Conservation (phyloP, 1,140 invertebrate genomes). For the Sweltsa coloradensis region DNA sequence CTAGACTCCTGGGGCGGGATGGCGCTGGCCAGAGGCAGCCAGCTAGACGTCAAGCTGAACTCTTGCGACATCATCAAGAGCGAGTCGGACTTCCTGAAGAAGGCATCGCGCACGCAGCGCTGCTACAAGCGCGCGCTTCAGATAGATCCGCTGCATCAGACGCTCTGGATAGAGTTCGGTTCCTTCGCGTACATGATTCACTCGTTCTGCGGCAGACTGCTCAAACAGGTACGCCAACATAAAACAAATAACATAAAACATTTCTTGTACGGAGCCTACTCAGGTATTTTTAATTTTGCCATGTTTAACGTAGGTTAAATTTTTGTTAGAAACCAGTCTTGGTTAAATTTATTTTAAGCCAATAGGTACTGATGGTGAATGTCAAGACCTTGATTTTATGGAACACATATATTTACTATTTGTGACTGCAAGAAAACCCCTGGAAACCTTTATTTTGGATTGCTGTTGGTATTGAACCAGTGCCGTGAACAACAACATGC, state of each 20-base stretch:
- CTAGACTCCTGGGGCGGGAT: conserved; percentile 88
- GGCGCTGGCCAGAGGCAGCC: conserved; percentile 65
- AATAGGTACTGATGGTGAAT: too few species aligned
- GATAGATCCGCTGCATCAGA: conserved; percentile 52
- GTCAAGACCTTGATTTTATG: too few species aligned
- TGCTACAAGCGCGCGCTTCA: conserved; percentile 69
- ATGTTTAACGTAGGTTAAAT: neutral
- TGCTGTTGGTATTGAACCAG: too few species aligned
- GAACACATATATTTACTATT: too few species aligned
- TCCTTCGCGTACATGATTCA: conserved; percentile 76
- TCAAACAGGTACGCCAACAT: conserved; percentile 58
- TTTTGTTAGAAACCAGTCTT: too few species aligned
- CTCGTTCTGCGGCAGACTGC: conserved; percentile 70
- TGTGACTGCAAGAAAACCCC: too few species aligned
- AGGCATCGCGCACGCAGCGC: conserved; percentile 53
- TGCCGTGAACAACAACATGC: too few species aligned
- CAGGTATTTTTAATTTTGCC: conserved; percentile 2
- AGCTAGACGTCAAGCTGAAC: conserved; percentile 71
- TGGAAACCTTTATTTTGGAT: too few species aligned
- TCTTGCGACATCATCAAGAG: conserved; percentile 40
- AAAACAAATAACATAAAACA: neutral
- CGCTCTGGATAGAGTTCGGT: conserved; percentile 82
- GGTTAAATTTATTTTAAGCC: too few species aligned
- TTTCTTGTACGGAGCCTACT: conserved; percentile 1
- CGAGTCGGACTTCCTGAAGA: conserved; percentile 55